Conservation (phyloP, 2,797 vertebrate genomes). For the Chiroxiphia lanceolata region DNA sequence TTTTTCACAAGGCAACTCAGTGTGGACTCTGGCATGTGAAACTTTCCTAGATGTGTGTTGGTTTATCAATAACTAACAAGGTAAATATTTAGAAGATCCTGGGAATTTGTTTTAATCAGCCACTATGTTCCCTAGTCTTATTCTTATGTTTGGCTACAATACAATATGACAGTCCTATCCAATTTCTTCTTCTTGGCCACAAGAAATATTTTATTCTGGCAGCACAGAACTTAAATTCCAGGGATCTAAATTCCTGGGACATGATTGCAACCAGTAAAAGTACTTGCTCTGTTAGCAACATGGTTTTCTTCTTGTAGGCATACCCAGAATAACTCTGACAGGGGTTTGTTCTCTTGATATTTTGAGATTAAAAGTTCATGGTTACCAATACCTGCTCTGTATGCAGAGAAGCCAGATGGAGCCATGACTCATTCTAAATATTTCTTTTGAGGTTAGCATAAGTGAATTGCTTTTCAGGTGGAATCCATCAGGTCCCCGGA, state of each 20-base stretch:
- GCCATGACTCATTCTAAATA: not conserved
- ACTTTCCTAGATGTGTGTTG: not conserved
- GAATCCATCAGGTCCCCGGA: not conserved
- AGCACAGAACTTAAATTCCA: not conserved
- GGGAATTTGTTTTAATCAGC: not conserved
- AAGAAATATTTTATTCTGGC: not conserved
- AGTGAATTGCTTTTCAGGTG: conserved; percentile 18
- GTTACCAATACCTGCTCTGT: not conserved
- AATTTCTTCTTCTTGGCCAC: not conserved
- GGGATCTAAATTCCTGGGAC: not conserved
- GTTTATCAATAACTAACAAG: not conserved
- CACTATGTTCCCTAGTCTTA: not conserved
- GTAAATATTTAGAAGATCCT: not conserved
- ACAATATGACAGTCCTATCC: not conserved
- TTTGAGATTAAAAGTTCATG: not conserved
- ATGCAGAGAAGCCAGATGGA: not conserved
- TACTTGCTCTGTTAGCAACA: not conserved
- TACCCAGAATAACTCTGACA: not conserved
- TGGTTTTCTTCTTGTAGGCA: not conserved
- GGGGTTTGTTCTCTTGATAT: not conserved
- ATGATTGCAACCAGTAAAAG: not conserved
- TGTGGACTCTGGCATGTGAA: not conserved
- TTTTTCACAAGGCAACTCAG: not conserved
- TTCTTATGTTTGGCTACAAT: not conserved
- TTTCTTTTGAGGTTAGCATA: not conserved